Conservation (phyloP, 2,113 vertebrate genomes). For the Haliaeetus leucogaster region DNA sequence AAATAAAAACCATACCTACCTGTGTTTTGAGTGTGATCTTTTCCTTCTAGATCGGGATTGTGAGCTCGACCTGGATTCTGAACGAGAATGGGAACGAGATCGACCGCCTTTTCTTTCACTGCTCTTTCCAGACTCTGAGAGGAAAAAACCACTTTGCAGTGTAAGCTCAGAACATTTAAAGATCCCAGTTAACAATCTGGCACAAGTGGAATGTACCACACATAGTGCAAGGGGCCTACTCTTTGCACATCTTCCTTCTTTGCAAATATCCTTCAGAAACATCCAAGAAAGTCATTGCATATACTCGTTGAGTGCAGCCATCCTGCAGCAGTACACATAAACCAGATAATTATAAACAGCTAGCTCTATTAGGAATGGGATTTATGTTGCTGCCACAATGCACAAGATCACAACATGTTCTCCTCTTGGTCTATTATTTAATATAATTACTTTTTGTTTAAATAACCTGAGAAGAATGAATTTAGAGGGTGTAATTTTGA, state of each 20-base stretch:
- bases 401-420: conserved; percentile 68
- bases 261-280: too few species aligned
- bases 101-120: too few species aligned
- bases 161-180: too few species aligned
- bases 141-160: neutral
- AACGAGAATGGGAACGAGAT: conserved; percentile 54
- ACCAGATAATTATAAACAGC: conserved; percentile 79
- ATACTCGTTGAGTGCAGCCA: too few species aligned
- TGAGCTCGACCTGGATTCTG: conserved; percentile 83
- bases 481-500: neutral
- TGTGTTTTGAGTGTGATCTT: conserved; percentile 88
- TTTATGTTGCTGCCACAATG: conserved; percentile 74
- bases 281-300: too few species aligned
- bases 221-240: too few species aligned
- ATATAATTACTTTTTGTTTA: too few species aligned
- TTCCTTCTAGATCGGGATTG: conserved; percentile 83
- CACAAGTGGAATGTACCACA: neutral
- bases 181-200: too few species aligned
- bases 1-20: conserved; percentile 69
- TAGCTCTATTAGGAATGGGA: conserved; percentile 65
- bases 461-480: too few species aligned
- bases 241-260: too few species aligned
- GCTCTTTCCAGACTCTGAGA: too few species aligned
- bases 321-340: conserved; percentile 38
- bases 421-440: neutral